phyloP scores from a whole-genome alignment of 2,888 invertebrate species.

The Microdon myrmicae region DNA sequence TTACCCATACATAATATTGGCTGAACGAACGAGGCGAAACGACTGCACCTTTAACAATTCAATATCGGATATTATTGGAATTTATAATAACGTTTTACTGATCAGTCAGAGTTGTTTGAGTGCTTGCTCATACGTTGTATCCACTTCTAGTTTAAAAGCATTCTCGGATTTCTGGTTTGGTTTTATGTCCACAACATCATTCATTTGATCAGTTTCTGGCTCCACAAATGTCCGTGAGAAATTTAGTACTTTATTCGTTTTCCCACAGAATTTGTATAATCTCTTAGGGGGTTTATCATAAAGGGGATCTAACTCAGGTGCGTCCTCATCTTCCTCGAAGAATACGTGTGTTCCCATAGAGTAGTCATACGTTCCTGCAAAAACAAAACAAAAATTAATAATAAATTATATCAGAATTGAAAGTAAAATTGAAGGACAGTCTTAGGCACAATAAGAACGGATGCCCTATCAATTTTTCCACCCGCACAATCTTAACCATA shows the following conservation, averaged over 20 bases:
- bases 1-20: too few species aligned
- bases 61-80: too few species aligned
- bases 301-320: conserved; percentile 67
- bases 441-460: too few species aligned
- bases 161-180: conserved; percentile 15
- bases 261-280: conserved; percentile 71
- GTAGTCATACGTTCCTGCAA: conserved; percentile 75
- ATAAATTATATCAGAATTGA: too few species aligned
- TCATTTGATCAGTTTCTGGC: conserved; percentile 35
- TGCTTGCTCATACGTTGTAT: conserved; percentile 62
- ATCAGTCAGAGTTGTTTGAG: conserved; percentile 58
- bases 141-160: conserved; percentile 52
- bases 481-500: too few species aligned
- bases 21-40: too few species aligned
- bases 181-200: not conserved
- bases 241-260: conserved; percentile 74
- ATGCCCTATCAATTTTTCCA: too few species aligned
- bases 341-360: conserved; percentile 79
- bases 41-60: too few species aligned
- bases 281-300: conserved; percentile 71
- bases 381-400: not conserved
- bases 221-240: conserved; percentile 76
- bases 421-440: too few species aligned
- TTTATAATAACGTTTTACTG: too few species aligned
- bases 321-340: conserved; percentile 73